phyloP scores from a whole-genome alignment of 64 coral and sea anemone species.

The Montipora foliosa region DNA sequence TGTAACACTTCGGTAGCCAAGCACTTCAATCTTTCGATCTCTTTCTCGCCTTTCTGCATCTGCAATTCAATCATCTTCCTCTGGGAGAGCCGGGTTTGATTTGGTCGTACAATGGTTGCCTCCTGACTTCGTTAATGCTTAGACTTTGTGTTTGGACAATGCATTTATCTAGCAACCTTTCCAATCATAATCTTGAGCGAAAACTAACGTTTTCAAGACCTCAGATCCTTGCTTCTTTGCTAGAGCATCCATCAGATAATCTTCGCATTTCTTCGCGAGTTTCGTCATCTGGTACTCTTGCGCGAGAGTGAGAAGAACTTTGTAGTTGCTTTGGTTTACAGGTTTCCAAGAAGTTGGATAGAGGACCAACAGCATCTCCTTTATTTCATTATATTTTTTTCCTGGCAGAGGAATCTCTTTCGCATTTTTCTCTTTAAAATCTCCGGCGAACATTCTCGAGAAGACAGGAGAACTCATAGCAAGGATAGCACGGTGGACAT shows the following conservation, averaged over 20 bases:
- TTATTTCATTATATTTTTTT: slow-evolving; percentile 2
- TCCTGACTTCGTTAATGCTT: not conserved
- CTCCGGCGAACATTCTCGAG: not conserved
- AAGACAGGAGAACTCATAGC: not conserved
- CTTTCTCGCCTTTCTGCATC: not conserved
- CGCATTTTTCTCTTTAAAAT: slow-evolving; percentile 34
- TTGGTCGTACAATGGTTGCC: not conserved
- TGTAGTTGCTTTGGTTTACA: not conserved
- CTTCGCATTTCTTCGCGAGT: slow-evolving; percentile 1
- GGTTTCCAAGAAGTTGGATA: not conserved
- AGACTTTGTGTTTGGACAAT: not conserved
- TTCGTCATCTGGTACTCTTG: slow-evolving; percentile 13
- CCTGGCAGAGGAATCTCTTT: not conserved
- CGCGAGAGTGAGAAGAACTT: not conserved
- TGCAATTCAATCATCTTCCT: slow-evolving; percentile 3
- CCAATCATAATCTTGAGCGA: slow-evolving; percentile 4
- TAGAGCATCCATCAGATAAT: not conserved
- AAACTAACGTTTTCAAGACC: not conserved
- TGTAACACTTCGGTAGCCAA: too few species aligned
- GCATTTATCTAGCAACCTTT: not conserved
- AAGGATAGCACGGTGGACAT: slow-evolving; percentile 24
- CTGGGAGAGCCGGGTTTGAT: not conserved
- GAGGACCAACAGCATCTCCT: not conserved
- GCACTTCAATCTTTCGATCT: not conserved
- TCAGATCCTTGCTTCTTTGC: not conserved